These are phyloP conservation scores for Microchrysa polita DNA, from an alignment of 2,888 invertebrate species.

Conservation along the genomic window DNA sequence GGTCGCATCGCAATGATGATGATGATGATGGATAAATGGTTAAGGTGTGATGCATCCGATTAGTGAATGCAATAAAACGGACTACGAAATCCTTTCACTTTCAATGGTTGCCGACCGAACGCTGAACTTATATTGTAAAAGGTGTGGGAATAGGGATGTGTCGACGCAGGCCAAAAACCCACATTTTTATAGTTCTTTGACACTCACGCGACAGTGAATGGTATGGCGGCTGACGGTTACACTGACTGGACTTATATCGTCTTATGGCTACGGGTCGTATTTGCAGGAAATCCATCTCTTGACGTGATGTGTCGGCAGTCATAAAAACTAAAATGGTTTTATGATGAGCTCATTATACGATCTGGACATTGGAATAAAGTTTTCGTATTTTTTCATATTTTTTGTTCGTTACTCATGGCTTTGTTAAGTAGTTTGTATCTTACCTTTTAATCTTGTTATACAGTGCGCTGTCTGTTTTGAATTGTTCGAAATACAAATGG, in stretches of 20 bases:
- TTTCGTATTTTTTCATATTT: slow-evolving; percentile 11
- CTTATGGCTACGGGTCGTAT: slow-evolving; percentile 8
- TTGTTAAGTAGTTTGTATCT: slow-evolving; percentile 24
- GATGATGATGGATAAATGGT: slow-evolving; percentile 18
- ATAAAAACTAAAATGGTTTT: slow-evolving; percentile 39
- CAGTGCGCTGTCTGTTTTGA: too few species aligned
- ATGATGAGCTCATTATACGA: slow-evolving; percentile 43
- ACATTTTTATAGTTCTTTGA: slow-evolving; percentile 5
- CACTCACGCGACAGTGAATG: neutral
- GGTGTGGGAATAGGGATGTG: slow-evolving; percentile 24
- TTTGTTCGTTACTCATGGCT: neutral
- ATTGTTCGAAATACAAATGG: too few species aligned
- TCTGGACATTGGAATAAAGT: slow-evolving; percentile 34
- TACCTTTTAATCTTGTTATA: slow-evolving; percentile 19
- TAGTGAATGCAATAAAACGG: slow-evolving; percentile 38
- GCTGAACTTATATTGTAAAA: neutral
- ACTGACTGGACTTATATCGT: too few species aligned
- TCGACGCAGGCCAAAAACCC: slow-evolving; percentile 18
- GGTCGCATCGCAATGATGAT: neutral
- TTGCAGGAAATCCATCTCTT: slow-evolving; percentile 30
- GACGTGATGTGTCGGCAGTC: slow-evolving; percentile 18
- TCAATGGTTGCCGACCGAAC: slow-evolving; percentile 6
- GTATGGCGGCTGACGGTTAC: neutral
- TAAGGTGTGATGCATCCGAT: slow-evolving; percentile 40
- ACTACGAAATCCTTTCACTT: slow-evolving; percentile 37